A percentile compares a stretch with the other conserved stretches of the same genome.
Evolutionary conservation across 2,888 invertebrate genomes (phyloP).

Genomic region (Polylopha cassiicola): DNA sequence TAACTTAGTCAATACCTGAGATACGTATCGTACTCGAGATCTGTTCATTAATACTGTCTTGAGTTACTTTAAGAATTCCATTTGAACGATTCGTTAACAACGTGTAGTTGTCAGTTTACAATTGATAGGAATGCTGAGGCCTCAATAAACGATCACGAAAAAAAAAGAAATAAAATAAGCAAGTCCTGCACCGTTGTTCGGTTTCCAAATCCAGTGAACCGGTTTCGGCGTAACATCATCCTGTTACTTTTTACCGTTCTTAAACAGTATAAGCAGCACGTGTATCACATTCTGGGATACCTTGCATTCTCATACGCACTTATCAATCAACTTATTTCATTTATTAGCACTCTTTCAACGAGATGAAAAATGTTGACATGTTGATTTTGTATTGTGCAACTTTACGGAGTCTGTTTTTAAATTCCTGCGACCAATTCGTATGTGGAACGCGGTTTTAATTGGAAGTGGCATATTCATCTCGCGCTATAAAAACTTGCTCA

Average conservation of each 20-base stretch:
- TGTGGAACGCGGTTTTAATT: slow-evolving; percentile 10
- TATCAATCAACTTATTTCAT: slow-evolving; percentile 35
- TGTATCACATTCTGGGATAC: slow-evolving; percentile 37
- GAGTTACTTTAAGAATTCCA: too few relatives aligned
- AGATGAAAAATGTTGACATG: slow-evolving; percentile 17
- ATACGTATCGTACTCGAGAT: too few relatives aligned
- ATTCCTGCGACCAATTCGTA: too few relatives aligned
- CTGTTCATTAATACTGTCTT: too few relatives aligned
- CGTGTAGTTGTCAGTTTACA: too few relatives aligned
- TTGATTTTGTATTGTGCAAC: slow-evolving; percentile 5
- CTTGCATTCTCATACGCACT: slow-evolving; percentile 31
- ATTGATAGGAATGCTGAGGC: slow-evolving; percentile 20
- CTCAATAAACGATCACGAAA: slow-evolving; percentile 15
- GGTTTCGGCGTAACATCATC: slow-evolving; percentile 50
- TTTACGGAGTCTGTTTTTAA: background rate
- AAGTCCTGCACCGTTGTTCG: slow-evolving; percentile 32
- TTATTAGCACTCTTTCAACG: slow-evolving; percentile 22
- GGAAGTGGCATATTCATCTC: background rate
- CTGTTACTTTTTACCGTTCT: slow-evolving; percentile 69
- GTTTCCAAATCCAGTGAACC: slow-evolving; percentile 55
- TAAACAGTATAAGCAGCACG: slow-evolving; percentile 33
- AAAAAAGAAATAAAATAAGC: slow-evolving; percentile 27
- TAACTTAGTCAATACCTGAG: too few relatives aligned
- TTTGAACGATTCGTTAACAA: too few relatives aligned
- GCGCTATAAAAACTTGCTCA: slow-evolving; percentile 1